Evolutionary conservation across 92 coral and sea anemone genomes (phyloP).

Genomic region (Scolanthus callimorphus): DNA sequence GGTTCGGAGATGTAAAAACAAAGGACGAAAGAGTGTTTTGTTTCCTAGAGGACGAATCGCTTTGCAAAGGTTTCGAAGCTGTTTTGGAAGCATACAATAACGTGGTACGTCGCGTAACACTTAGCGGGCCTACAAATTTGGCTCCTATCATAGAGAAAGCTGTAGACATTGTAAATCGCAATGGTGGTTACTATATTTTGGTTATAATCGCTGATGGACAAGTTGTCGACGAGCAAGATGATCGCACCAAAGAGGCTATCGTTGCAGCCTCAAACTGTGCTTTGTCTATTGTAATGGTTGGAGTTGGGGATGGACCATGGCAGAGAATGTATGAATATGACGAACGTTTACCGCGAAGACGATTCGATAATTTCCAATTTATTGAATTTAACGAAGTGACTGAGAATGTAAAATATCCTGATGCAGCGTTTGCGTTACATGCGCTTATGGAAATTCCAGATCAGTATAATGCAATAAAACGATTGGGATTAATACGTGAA

Average conservation of each 20-base stretch:
- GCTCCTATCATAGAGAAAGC: constrained; percentile 91
- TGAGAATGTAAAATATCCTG: constrained; percentile 61
- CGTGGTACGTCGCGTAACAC: constrained; percentile 68
- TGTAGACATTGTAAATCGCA: constrained; percentile 69
- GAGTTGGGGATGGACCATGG: constrained; percentile 99
- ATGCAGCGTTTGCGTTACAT: constrained; percentile 84
- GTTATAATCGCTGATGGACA: constrained; percentile 96
- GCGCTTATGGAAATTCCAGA: constrained; percentile 98
- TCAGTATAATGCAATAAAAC: constrained; percentile 71
- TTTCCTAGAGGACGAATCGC: constrained; percentile 60
- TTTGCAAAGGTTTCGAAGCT: constrained; percentile 75
- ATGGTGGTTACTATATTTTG: constrained; percentile 61
- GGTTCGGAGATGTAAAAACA: constrained; percentile 84
- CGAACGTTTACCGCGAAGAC: constrained; percentile 72
- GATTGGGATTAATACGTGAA: too few relatives aligned
- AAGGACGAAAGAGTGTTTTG: constrained; percentile 86
- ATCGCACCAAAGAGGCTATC: constrained; percentile 74
- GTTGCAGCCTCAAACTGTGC: constrained; percentile 89
- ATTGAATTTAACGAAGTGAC: constrained; percentile 67
- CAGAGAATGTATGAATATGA: constrained; percentile 94
- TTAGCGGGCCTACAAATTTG: constrained; percentile 96
- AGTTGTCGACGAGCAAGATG: constrained; percentile 86
- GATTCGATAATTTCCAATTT: constrained; percentile 97
- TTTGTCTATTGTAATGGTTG: constrained; percentile 82
- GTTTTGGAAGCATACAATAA: constrained; percentile 72